A percentile compares a stretch with the other conserved stretches of the same genome.
Evolutionary conservation across 2,113 vertebrate species (phyloP).

Genomic region (Plecturocebus donacophilus): DNA sequence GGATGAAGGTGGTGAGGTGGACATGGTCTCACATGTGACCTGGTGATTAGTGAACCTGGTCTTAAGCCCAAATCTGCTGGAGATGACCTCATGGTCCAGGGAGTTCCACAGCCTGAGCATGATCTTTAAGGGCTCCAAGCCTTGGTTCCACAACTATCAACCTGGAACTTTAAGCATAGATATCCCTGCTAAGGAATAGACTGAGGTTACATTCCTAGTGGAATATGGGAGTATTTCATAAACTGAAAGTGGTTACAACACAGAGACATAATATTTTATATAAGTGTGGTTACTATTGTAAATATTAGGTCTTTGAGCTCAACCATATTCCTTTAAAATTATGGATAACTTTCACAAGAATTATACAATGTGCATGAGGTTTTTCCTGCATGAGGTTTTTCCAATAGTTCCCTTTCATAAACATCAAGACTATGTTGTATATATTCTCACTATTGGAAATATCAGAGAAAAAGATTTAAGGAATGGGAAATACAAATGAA

Average conservation of each 20-base stretch:
- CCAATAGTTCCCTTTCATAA: neutral
- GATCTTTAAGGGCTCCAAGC: neutral
- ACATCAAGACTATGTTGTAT: neutral
- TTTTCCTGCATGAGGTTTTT: neutral
- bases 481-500: neutral
- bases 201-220: neutral
- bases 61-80: neutral
- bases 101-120: neutral
- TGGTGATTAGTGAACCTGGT: neutral
- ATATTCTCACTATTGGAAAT: neutral
- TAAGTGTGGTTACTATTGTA: neutral
- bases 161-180: neutral
- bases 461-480: neutral
- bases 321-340: slow-evolving; percentile 2
- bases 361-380: neutral
- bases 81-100: neutral
- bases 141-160: neutral
- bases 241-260: neutral
- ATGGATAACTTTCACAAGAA: neutral
- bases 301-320: neutral
- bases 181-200: neutral
- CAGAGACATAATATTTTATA: neutral
- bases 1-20: neutral
- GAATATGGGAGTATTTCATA: neutral
- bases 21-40: neutral